Evolutionary conservation across 92 coral and sea anemone genomes (phyloP).

Genomic region (Pocillopora meandrina): DNA sequence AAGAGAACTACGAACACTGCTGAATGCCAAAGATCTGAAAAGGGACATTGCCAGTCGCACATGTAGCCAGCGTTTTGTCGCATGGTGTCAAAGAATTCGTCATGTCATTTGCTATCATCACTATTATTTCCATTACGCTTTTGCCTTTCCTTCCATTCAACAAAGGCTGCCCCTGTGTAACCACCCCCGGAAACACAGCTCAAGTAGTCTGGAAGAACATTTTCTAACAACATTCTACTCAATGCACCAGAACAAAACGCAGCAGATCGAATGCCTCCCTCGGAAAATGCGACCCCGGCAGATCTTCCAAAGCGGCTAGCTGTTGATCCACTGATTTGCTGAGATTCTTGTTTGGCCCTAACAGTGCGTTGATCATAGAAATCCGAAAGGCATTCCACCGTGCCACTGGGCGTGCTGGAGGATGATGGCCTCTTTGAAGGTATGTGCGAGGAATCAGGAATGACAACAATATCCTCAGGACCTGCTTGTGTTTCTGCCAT

Average conservation of each 20-base stretch:
- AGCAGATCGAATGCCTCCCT: conserved; percentile 89
- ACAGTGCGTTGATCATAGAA: too few species aligned
- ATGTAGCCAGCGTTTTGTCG: conserved; percentile 23
- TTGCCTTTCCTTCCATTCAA: conserved; percentile 69
- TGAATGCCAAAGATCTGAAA: background rate
- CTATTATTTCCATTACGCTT: conserved; percentile 8
- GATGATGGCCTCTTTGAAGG: too few species aligned
- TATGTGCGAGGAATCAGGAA: too few species aligned
- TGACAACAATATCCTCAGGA: too few species aligned
- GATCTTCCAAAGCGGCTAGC: background rate
- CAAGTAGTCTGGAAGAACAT: conserved; percentile 60
- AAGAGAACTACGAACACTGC: background rate
- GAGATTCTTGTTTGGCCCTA: background rate
- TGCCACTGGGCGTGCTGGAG: too few species aligned
- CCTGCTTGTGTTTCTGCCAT: too few species aligned
- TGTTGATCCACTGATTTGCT: background rate
- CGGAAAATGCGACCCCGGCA: conserved; percentile 75
- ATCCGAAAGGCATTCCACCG: too few species aligned
- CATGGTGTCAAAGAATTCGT: conserved; percentile 24
- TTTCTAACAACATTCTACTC: conserved; percentile 69
- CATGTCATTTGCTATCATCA: conserved; percentile 1
- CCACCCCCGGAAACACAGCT: conserved; percentile 89
- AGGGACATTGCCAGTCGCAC: conserved; percentile 22
- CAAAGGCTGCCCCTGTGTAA: conserved; percentile 74
- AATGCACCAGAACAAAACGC: conserved; percentile 84